These are phyloP conservation scores for Cirrhinus molitorella DNA, from an alignment of 2,797 vertebrate genomes.

Conservation along the genomic window DNA sequence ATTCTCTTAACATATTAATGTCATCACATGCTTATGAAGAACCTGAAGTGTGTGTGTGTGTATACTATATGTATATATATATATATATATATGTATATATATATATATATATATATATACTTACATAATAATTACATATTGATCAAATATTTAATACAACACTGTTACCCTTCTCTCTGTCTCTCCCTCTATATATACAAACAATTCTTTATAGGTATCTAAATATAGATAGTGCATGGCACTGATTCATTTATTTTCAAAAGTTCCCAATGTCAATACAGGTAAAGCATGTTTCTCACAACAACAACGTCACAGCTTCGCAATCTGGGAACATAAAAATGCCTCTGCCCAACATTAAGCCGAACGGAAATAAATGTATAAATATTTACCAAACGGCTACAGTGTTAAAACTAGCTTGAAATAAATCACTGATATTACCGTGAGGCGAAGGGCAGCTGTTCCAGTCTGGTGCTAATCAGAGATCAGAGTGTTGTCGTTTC, in stretches of 20 bases:
- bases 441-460: constrained; percentile 7
- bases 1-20: background rate
- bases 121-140: no score
- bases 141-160: no score
- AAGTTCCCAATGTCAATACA: background rate
- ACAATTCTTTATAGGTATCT: background rate
- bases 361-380: background rate
- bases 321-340: background rate
- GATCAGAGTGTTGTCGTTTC: background rate
- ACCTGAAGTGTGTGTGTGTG: background rate
- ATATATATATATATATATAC: no score
- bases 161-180: no score
- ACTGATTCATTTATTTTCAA: background rate
- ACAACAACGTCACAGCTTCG: background rate
- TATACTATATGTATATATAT: no score
- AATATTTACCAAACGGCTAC: background rate
- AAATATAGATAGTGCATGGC: background rate
- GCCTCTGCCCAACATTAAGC: background rate
- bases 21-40: background rate
- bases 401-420: background rate
- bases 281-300: background rate
- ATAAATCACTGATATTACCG: constrained; percentile 10
- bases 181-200: no score
- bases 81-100: no score
- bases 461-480: constrained; percentile 29